Conservation (phyloP, 2,888 invertebrate species). For the Hydriomena furcata region DNA sequence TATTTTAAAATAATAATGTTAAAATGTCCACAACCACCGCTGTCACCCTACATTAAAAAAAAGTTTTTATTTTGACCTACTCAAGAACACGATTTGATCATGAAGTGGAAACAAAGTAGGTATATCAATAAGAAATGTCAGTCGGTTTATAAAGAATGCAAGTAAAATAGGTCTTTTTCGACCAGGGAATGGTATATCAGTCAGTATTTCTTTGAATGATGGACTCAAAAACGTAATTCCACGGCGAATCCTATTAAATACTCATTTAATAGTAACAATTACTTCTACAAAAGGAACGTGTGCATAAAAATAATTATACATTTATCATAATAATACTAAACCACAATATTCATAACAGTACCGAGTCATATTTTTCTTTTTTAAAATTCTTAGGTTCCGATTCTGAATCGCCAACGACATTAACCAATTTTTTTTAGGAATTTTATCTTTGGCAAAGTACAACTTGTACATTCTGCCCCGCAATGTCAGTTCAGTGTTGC, state of each 20-base stretch:
- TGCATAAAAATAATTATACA: not conserved
- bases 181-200: constrained; percentile 16
- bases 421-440: too few relatives aligned
- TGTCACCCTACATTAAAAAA: too few relatives aligned
- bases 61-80: not conserved
- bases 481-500: not conserved
- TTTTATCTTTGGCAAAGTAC: constrained; percentile 6
- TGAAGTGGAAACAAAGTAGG: not conserved
- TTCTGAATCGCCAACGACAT: not conserved
- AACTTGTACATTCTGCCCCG: not conserved
- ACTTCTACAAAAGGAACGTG: too few relatives aligned
- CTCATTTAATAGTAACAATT: not conserved
- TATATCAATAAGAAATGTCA: constrained; percentile 13
- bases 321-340: constrained; percentile 7
- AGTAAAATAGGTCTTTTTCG: constrained; percentile 11
- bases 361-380: too few relatives aligned
- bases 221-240: not conserved
- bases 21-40: too few relatives aligned
- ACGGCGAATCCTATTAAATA: not conserved
- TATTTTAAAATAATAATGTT: too few relatives aligned
- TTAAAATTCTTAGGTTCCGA: not conserved
- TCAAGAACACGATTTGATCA: not conserved
- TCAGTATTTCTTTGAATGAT: not conserved
- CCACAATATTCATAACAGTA: not conserved
- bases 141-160: constrained; percentile 14